These are phyloP conservation scores for Mesocentrotus franciscanus DNA, from an alignment of 53 echinoderm and acorn worm genomes.

Conservation along the genomic window DNA sequence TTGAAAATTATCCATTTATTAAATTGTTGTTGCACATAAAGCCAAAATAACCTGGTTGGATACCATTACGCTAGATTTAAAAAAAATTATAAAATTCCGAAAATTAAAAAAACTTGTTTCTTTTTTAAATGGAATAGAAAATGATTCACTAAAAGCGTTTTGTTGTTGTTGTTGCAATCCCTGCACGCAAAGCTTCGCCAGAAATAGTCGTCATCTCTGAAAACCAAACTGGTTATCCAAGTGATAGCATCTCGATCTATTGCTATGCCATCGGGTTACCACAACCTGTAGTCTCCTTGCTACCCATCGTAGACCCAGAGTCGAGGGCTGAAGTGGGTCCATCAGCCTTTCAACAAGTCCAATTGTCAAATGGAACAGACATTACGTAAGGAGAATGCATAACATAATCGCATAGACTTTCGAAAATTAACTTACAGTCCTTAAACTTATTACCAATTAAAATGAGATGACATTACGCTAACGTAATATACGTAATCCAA, in stretches of 20 bases:
- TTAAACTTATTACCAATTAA: no score
- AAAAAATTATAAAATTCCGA: no score
- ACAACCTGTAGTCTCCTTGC: not conserved
- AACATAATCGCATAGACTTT: not conserved
- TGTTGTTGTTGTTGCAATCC: not conserved
- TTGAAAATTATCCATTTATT: no score
- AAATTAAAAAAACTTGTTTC: no score
- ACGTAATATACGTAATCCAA: no score
- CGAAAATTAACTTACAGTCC: no score
- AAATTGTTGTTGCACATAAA: no score
- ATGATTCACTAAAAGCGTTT: no score
- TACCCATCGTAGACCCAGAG: not conserved
- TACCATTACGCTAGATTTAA: no score
- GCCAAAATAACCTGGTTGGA: no score
- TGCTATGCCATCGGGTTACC: not conserved
- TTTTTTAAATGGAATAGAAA: no score
- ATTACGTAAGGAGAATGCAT: not conserved
- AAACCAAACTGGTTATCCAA: not conserved
- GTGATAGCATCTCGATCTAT: not conserved
- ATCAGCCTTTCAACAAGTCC: not conserved
- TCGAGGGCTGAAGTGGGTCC: not conserved
- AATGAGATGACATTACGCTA: no score
- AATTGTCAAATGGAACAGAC: constrained; percentile 33
- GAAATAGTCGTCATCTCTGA: not conserved
- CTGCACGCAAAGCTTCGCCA: not conserved